phyloP scores from a whole-genome alignment of 2,113 vertebrate species.

The Tringa solitaria region DNA sequence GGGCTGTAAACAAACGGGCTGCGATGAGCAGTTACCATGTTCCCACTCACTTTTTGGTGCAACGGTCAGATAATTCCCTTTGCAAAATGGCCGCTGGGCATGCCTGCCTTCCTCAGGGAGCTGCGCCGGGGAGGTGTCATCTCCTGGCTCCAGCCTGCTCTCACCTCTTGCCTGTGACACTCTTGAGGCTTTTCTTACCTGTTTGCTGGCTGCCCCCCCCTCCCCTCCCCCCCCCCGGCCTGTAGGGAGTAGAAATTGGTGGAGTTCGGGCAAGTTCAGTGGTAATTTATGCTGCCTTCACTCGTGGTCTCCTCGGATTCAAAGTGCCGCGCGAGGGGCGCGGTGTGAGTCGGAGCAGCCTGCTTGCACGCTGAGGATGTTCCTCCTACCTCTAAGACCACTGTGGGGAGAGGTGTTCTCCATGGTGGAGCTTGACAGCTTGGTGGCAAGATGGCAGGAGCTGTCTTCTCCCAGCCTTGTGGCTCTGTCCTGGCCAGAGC shows the following conservation, averaged over 20 bases:
- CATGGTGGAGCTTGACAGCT: not conserved
- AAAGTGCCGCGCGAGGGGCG: not conserved
- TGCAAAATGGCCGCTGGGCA: constrained; percentile 65
- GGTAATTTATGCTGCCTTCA: not conserved
- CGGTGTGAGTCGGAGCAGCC: rapidly evolving
- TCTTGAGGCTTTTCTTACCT: not conserved
- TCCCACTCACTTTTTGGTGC: constrained; percentile 55
- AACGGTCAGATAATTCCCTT: constrained; percentile 51
- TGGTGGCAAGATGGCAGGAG: not conserved
- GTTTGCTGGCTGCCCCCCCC: not conserved
- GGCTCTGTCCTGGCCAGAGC: not conserved
- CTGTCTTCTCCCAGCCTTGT: not conserved
- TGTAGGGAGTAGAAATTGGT: not conserved
- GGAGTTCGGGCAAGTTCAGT: not conserved
- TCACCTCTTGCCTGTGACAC: not conserved
- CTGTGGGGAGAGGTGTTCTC: not conserved
- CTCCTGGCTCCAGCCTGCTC: not conserved
- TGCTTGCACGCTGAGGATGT: not conserved
- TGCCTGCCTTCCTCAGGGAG: not conserved
- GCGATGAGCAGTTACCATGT: constrained; percentile 44
- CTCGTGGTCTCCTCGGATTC: rapidly evolving
- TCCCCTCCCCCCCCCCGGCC: not conserved
- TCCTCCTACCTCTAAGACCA: not conserved
- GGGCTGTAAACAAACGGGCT: constrained; percentile 54
- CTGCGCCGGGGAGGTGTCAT: not conserved